phyloP scores from a whole-genome alignment of 1,140 invertebrate genomes.

The Myzus persicae region DNA sequence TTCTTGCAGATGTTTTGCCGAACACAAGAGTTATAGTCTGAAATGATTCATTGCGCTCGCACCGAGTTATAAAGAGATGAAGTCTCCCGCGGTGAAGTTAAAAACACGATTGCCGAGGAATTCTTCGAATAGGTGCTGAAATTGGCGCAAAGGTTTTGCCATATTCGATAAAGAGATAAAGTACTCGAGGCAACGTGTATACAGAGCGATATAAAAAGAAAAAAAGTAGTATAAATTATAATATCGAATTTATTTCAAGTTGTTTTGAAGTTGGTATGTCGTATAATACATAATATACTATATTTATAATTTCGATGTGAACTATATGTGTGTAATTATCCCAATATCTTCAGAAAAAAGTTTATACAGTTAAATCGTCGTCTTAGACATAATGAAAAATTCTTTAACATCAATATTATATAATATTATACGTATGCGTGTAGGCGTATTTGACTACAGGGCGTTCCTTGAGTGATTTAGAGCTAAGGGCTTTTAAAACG shows the following conservation, averaged over 20 bases:
- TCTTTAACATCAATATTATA: not conserved
- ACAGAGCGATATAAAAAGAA: not conserved
- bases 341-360: not conserved
- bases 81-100: conserved; percentile 47
- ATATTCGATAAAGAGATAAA: conserved; percentile 19
- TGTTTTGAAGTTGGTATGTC: not conserved
- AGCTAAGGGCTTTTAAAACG: not conserved
- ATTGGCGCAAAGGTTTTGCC: conserved; percentile 46
- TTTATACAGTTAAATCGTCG: not conserved
- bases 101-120: conserved; percentile 36
- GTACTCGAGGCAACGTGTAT: not conserved
- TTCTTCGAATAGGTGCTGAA: conserved; percentile 57
- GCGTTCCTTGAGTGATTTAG: not conserved
- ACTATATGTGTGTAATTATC: not conserved
- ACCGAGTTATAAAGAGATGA: conserved; percentile 21
- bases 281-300: too few species aligned
- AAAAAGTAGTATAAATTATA: not conserved
- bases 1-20: conserved; percentile 34
- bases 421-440: not conserved
- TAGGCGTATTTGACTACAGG: not conserved
- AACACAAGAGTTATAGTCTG: not conserved
- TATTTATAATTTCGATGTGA: not conserved
- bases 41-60: conserved; percentile 27
- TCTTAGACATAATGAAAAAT: not conserved
- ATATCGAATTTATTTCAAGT: not conserved